These are phyloP conservation scores for Sinonovacula constricta DNA, from an alignment of 1,140 invertebrate species.

Conservation along the genomic window DNA sequence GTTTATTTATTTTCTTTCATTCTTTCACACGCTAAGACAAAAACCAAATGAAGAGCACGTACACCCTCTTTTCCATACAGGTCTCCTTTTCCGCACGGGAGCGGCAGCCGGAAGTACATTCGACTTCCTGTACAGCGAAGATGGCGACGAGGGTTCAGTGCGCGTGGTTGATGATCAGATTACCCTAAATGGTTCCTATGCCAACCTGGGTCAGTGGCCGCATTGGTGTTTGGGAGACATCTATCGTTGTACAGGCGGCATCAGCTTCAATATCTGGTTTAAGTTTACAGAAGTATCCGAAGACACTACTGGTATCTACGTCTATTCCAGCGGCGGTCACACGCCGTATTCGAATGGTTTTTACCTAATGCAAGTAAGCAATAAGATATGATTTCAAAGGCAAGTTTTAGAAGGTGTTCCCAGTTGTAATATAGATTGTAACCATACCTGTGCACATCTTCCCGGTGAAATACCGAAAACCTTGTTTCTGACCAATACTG, in stretches of 20 bases:
- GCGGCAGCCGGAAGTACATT: background rate
- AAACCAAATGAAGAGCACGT: too few relatives aligned
- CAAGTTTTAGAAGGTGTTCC: too few relatives aligned
- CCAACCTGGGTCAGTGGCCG: slow-evolving; percentile 33
- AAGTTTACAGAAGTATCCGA: slow-evolving; percentile 42
- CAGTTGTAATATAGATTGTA: too few relatives aligned
- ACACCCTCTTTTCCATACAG: too few relatives aligned
- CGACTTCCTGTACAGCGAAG: slow-evolving; percentile 39
- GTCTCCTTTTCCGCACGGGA: background rate
- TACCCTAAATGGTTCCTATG: slow-evolving; percentile 28
- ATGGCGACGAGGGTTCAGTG: background rate
- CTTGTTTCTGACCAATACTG: too few relatives aligned
- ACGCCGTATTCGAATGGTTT: slow-evolving; percentile 49
- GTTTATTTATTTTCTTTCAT: too few relatives aligned
- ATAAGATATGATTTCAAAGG: too few relatives aligned
- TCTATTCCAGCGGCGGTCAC: slow-evolving; percentile 38
- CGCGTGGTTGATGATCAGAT: background rate
- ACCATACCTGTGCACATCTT: too few relatives aligned
- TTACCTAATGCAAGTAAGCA: slow-evolving; percentile 32
- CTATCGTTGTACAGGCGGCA: slow-evolving; percentile 13
- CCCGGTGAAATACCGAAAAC: too few relatives aligned
- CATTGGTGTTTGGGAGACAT: slow-evolving; percentile 51
- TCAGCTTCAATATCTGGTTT: slow-evolving; percentile 39
- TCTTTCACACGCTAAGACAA: too few relatives aligned
- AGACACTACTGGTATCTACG: slow-evolving; percentile 32